Percentiles rank a stretch among this genome's conserved stretches.
Conservation (phyloP, 2,888 invertebrate genomes). For the Eurois occulta region DNA sequence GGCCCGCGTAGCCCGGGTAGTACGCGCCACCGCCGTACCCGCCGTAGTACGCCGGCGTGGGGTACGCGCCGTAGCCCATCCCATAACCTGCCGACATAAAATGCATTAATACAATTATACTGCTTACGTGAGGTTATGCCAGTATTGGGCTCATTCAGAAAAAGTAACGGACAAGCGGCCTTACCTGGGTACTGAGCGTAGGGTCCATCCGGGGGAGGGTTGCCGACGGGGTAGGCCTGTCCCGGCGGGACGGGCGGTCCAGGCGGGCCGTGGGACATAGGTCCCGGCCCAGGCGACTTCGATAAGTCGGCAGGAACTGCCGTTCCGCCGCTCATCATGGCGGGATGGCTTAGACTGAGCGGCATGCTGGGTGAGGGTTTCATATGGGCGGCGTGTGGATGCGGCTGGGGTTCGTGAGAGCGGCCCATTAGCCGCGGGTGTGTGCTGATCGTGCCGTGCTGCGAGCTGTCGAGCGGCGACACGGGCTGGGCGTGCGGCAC, state of each 20-base stretch:
- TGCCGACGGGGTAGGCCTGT: constrained; percentile 75
- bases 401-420: constrained; percentile 49
- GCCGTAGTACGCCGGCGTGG: constrained; percentile 89
- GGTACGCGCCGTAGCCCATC: constrained; percentile 85
- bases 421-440: constrained; percentile 52
- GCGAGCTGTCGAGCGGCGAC: constrained; percentile 64
- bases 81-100: constrained; percentile 79
- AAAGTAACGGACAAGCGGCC: not conserved
- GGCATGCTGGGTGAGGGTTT: constrained; percentile 65
- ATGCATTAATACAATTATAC: not conserved
- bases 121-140: not conserved
- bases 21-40: constrained; percentile 88
- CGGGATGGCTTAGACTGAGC: constrained; percentile 75
- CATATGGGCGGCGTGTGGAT: constrained; percentile 60
- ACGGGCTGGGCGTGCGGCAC: constrained; percentile 37
- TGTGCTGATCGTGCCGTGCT: constrained; percentile 2
- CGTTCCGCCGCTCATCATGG: constrained; percentile 75
- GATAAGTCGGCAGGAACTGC: constrained; percentile 69
- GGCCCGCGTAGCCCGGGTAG: constrained; percentile 79
- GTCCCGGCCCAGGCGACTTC: constrained; percentile 67
- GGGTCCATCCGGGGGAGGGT: constrained; percentile 80
- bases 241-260: constrained; percentile 67
- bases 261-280: constrained; percentile 70
- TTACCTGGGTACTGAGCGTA: constrained; percentile 87
- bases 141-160: not conserved